A percentile compares a stretch with the other conserved stretches of the same genome.
Conservation (phyloP, 30 jellyfish, hydroid and myxozoan species). For the Hydra vulgaris region DNA sequence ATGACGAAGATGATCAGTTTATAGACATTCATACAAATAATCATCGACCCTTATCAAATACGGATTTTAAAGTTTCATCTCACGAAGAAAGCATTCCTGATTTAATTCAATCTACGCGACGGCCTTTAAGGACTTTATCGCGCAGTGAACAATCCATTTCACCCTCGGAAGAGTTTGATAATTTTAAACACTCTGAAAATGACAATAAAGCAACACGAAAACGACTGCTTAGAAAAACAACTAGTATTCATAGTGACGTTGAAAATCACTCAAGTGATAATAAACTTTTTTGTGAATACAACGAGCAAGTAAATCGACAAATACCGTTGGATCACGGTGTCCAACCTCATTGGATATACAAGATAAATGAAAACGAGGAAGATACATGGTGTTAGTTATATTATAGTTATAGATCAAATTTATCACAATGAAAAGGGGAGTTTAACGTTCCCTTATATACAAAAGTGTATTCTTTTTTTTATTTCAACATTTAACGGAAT, state of each 20-base stretch:
- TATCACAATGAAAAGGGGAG: too few relatives aligned
- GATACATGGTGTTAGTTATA: slow-evolving; percentile 99
- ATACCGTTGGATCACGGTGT: slow-evolving; percentile 16
- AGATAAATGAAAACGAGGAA: slow-evolving; percentile 53
- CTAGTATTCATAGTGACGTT: not conserved
- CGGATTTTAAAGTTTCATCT: not conserved
- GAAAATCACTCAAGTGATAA: not conserved
- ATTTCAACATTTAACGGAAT: too few relatives aligned
- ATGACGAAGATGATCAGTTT: slow-evolving; percentile 67
- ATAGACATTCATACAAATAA: slow-evolving; percentile 31
- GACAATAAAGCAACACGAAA: not conserved
- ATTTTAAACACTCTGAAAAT: not conserved
- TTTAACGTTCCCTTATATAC: too few relatives aligned
- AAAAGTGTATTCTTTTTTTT: too few relatives aligned
- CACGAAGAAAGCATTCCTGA: slow-evolving; percentile 15
- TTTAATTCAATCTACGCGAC: slow-evolving; percentile 15
- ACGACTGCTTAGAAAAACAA: not conserved
- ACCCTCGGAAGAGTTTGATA: not conserved
- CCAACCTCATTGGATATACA: slow-evolving; percentile 47
- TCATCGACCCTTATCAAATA: slow-evolving; percentile 7
- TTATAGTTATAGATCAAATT: too few relatives aligned
- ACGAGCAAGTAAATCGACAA: slow-evolving; percentile 20
- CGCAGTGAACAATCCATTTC: not conserved
- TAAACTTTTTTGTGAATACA: slow-evolving; percentile 13
- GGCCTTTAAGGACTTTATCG: slow-evolving; percentile 5